Evolutionary conservation across 2,113 vertebrate genomes (phyloP).

Genomic region (Tylochromis polylepis): DNA sequence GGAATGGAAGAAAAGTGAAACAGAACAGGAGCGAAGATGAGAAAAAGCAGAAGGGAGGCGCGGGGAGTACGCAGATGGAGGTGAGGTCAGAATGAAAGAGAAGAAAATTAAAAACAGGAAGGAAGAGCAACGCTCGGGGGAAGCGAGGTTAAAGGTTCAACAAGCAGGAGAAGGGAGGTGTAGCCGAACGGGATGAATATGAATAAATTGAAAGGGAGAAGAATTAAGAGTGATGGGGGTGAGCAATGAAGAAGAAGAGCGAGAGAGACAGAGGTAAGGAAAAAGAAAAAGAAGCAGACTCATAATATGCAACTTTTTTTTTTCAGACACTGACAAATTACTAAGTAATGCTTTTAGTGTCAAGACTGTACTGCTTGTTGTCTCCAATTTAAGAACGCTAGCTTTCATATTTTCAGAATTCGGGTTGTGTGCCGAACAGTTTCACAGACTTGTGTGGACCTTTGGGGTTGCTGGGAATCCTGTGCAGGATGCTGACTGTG

Average conservation of each 20-base stretch:
- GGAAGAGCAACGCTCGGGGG: not conserved
- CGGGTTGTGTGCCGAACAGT: not conserved
- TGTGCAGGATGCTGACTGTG: not conserved
- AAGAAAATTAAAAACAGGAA: conserved; percentile 1
- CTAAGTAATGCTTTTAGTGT: not conserved
- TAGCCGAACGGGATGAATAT: not conserved
- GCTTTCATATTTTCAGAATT: not conserved
- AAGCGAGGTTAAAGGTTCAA: not conserved
- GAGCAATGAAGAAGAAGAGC: not conserved
- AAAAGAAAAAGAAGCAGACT: not conserved
- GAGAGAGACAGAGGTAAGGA: not conserved
- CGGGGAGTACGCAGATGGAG: not conserved
- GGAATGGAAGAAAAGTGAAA: not conserved
- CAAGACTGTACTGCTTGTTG: not conserved
- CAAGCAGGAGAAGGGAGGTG: not conserved
- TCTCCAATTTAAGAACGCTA: not conserved
- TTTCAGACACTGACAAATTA: not conserved
- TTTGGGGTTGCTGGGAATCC: not conserved
- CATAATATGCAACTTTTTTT: not conserved
- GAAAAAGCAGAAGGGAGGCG: not conserved
- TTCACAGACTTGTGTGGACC: not conserved
- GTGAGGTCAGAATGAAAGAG: not conserved
- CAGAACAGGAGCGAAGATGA: not conserved
- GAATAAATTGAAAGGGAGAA: not conserved
- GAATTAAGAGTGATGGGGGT: not conserved